Evolutionary conservation across 2,797 vertebrate genomes (phyloP).

Genomic region (Pangasius djambal): DNA sequence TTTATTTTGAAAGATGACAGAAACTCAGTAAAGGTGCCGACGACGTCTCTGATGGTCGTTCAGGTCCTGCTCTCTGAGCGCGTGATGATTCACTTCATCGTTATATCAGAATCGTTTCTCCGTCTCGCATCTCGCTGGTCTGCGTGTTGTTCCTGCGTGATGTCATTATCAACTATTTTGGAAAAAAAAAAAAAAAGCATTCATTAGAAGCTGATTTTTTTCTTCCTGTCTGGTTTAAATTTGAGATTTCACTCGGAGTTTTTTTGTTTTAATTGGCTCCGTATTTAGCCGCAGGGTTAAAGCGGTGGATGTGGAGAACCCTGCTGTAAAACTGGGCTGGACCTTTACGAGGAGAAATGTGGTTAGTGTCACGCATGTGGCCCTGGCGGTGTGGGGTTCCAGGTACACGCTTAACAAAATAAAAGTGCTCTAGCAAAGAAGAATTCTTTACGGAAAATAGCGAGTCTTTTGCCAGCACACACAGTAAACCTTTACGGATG

Average conservation of each 20-base stretch:
- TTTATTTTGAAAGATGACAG: not conserved
- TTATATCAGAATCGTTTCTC: not conserved
- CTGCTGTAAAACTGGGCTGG: constrained; percentile 23
- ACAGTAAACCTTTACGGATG: not conserved
- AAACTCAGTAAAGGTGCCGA: not conserved
- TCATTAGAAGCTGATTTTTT: constrained; percentile 55
- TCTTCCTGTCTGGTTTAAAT: constrained; percentile 8
- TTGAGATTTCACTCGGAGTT: not conserved
- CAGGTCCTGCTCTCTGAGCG: not conserved
- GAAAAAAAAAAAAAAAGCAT: not conserved
- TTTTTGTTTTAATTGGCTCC: not conserved
- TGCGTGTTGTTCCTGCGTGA: not conserved
- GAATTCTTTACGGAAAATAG: not conserved
- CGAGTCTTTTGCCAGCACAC: not conserved
- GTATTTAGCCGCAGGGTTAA: not conserved
- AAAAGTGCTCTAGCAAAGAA: not conserved
- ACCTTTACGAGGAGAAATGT: not conserved
- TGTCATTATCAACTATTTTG: not conserved
- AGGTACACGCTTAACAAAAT: not conserved
- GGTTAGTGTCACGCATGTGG: not conserved
- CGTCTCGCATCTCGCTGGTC: not conserved
- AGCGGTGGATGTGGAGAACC: not conserved
- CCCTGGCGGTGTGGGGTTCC: not conserved
- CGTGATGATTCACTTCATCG: not conserved
- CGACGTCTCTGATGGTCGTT: no score